Conservation (phyloP, 2,888 invertebrate genomes). For the Volucella inanis region DNA sequence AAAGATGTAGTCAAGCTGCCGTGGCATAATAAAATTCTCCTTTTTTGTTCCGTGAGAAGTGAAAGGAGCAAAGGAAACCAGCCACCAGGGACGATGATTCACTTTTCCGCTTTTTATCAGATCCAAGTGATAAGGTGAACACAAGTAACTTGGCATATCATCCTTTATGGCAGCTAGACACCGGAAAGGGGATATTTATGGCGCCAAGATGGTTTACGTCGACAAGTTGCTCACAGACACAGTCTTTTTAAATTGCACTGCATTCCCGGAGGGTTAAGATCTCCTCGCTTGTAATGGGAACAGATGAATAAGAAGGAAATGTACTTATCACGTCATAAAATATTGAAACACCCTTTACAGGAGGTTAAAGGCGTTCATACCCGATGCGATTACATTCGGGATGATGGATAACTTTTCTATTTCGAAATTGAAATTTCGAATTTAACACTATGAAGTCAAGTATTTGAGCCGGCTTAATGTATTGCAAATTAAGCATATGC, state of each 20-base stretch:
- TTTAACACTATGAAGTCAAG: no score
- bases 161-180: constrained; percentile 35
- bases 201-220: constrained; percentile 27
- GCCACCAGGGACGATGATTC: constrained; percentile 7
- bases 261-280: not conserved
- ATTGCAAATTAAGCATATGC: no score
- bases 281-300: not conserved
- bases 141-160: constrained; percentile 40
- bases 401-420: not conserved
- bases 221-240: constrained; percentile 15
- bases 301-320: constrained; percentile 1
- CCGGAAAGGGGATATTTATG: constrained; percentile 7
- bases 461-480: no score
- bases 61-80: not conserved
- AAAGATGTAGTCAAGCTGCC: not conserved
- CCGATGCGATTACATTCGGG: not conserved
- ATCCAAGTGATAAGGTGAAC: constrained; percentile 39
- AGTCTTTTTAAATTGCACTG: constrained; percentile 16
- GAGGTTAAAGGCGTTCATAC: not conserved
- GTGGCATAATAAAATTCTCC: not conserved
- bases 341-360: constrained; percentile 15
- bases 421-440: no score
- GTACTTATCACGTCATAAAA: constrained; percentile 30
- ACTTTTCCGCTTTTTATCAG: constrained; percentile 22
- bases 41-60: not conserved